These are phyloP conservation scores for Nannobrachium achirus DNA, from an alignment of 2,113 vertebrate genomes.

Conservation along the genomic window DNA sequence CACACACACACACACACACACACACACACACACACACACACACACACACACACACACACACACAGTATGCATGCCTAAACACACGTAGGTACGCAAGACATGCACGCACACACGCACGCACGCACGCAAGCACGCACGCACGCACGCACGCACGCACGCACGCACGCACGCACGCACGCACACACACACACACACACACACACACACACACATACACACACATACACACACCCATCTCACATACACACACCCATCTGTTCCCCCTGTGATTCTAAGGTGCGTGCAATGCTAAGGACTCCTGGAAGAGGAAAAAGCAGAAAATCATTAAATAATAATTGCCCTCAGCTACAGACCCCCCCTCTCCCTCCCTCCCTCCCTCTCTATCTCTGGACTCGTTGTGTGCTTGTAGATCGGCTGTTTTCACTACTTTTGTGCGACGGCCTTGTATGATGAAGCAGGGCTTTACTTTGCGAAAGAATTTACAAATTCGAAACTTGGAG, in stretches of 20 bases:
- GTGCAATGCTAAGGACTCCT: constrained; percentile 73
- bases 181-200: background rate
- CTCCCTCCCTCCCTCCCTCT: constrained; percentile 44
- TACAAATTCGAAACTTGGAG: too few species aligned
- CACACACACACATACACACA: constrained; percentile 15
- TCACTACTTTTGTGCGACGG: too few species aligned
- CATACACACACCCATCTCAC: too few species aligned
- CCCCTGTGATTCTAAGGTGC: constrained; percentile 68
- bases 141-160: too few species aligned
- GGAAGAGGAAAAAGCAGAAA: constrained; percentile 76
- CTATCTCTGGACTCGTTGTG: too few species aligned
- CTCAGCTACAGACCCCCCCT: constrained; percentile 56
- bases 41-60: background rate
- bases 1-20: too few species aligned
- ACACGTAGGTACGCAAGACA: too few species aligned
- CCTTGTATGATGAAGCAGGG: too few species aligned
- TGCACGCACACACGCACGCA: too few species aligned
- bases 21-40: background rate
- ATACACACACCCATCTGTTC: constrained; percentile 33
- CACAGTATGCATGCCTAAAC: background rate
- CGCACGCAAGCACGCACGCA: too few species aligned
- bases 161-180: background rate
- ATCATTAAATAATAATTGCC: constrained; percentile 78
- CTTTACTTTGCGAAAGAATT: too few species aligned
- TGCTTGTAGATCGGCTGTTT: too few species aligned